Percentiles rank a stretch among this genome's conserved stretches.
These are phyloP conservation scores for Orchesella flavescens DNA, from an alignment of 2,888 invertebrate species.

Conservation along the genomic window DNA sequence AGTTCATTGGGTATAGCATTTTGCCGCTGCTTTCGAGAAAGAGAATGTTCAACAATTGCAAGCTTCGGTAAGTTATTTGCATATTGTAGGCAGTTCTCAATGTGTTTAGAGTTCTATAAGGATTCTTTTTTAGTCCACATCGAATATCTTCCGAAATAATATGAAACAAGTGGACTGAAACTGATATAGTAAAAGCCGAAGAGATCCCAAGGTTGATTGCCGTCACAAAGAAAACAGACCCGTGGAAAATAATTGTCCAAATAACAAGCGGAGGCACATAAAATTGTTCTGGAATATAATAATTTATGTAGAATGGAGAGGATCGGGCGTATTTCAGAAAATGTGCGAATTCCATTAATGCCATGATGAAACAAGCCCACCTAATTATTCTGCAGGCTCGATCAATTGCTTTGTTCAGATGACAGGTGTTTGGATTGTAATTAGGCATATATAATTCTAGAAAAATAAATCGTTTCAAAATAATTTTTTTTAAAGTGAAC, in stretches of 20 bases:
- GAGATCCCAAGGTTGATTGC: slow-evolving; percentile 2
- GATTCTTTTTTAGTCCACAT: slow-evolving; percentile 7
- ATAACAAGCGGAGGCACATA: background rate
- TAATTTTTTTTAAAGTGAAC: background rate
- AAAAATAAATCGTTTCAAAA: background rate
- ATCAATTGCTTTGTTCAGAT: slow-evolving; percentile 5
- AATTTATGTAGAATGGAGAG: slow-evolving; percentile 45
- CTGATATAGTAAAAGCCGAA: background rate
- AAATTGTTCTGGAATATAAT: slow-evolving; percentile 42
- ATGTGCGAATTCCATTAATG: slow-evolving; percentile 9
- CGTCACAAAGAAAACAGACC: slow-evolving; percentile 14
- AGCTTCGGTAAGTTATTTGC: slow-evolving; percentile 14
- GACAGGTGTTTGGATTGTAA: slow-evolving; percentile 40
- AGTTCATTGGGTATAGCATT: slow-evolving; percentile 41
- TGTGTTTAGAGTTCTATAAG: slow-evolving; percentile 31
- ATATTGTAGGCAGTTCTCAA: slow-evolving; percentile 36
- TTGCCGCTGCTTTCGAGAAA: slow-evolving; percentile 3
- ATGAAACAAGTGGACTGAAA: background rate
- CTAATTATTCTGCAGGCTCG: background rate
- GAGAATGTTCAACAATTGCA: slow-evolving; percentile 22
- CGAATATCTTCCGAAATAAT: slow-evolving; percentile 35
- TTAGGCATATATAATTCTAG: slow-evolving; percentile 28
- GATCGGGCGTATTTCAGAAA: background rate
- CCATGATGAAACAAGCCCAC: background rate
- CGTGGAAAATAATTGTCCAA: background rate